phyloP scores from a whole-genome alignment of 2,888 invertebrate species.

The Anoplius nigerrimus region DNA sequence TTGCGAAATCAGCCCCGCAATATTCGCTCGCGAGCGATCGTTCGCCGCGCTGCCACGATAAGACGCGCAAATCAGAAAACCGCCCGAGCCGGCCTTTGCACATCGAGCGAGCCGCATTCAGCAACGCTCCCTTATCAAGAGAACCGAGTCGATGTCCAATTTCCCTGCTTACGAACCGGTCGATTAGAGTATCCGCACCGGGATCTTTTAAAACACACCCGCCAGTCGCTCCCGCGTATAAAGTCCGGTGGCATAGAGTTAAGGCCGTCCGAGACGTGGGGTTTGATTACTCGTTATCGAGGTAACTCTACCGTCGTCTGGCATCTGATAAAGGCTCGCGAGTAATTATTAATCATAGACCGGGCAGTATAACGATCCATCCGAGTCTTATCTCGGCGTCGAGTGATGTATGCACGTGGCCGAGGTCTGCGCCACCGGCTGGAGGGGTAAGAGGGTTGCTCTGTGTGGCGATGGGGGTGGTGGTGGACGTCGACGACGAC shows the following conservation, averaged over 20 bases:
- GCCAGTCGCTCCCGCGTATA: neutral
- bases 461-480: slow-evolving; percentile 34
- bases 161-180: too few species aligned
- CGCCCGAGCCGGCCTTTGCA: too few species aligned
- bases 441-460: slow-evolving; percentile 35
- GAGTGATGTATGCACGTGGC: slow-evolving; percentile 69
- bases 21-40: neutral
- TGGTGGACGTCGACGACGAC: slow-evolving; percentile 16
- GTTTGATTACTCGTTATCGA: slow-evolving; percentile 72
- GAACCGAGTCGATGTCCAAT: too few species aligned
- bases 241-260: slow-evolving; percentile 30
- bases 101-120: too few species aligned
- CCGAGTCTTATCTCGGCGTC: slow-evolving; percentile 71
- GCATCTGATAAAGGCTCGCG: slow-evolving; percentile 70
- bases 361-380: slow-evolving; percentile 71
- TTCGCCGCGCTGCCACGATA: neutral
- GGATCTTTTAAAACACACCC: slow-evolving; percentile 5
- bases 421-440: slow-evolving; percentile 39
- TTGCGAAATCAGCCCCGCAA: neutral
- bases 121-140: too few species aligned
- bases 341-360: slow-evolving; percentile 74
- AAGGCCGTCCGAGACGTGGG: slow-evolving; percentile 44
- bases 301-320: slow-evolving; percentile 69
- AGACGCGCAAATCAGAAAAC: neutral
- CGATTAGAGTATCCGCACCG: neutral